Conservation (phyloP, 1,140 invertebrate species). For the Diorhabda sublineata region DNA sequence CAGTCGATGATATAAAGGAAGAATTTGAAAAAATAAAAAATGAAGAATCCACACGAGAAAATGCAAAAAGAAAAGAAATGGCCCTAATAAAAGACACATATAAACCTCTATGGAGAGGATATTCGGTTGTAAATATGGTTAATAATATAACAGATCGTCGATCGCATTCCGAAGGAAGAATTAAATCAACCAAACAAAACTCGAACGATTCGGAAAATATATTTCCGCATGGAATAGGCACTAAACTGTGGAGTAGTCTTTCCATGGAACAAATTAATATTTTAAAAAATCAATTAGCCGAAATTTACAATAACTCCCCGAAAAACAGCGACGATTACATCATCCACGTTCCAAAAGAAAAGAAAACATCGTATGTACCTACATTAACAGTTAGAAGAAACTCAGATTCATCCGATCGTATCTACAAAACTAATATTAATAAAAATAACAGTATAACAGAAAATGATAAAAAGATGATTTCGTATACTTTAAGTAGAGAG, state of each 20-base stretch:
- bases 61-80: conserved; percentile 47
- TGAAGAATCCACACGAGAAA: conserved; percentile 49
- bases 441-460: conserved; percentile 51
- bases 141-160: conserved; percentile 58
- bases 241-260: conserved; percentile 75
- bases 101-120: conserved; percentile 78
- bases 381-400: conserved; percentile 37
- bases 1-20: conserved; percentile 77
- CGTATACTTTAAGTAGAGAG: conserved; percentile 67
- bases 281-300: conserved; percentile 74
- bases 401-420: conserved; percentile 32
- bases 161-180: conserved; percentile 39
- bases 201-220: conserved; percentile 35
- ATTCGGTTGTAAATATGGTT: conserved; percentile 72
- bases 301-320: conserved; percentile 63
- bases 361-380: conserved; percentile 21
- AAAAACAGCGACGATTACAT: conserved; percentile 25
- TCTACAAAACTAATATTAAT: neutral
- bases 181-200: conserved; percentile 29
- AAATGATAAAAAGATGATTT: conserved; percentile 67
- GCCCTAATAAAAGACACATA: conserved; percentile 62
- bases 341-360: conserved; percentile 30
- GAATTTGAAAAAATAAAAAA: conserved; percentile 58
- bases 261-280: conserved; percentile 80
- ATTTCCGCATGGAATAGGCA: conserved; percentile 61